phyloP scores from a whole-genome alignment of 1,140 invertebrate species.

The Amphibalanus amphitrite region DNA sequence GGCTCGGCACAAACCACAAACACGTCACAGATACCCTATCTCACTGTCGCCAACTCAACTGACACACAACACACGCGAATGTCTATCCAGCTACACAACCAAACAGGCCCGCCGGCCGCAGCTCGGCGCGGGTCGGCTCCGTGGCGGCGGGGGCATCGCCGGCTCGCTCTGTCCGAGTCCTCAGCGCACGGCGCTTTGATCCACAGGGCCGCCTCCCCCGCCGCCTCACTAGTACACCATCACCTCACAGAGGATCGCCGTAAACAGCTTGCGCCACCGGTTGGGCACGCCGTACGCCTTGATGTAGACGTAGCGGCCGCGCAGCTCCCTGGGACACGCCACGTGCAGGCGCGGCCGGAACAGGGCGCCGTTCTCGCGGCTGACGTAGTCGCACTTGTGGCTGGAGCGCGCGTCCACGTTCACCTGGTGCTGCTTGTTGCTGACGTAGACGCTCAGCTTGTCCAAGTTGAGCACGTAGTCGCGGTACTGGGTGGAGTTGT shows the following conservation, averaged over 20 bases:
- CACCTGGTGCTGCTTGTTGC: constrained; percentile 28
- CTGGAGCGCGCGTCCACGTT: constrained; percentile 20
- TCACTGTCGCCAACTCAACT: no score
- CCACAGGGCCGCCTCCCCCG: no score
- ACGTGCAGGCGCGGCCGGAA: constrained; percentile 31
- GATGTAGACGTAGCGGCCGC: constrained; percentile 36
- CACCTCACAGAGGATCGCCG: constrained; percentile 37
- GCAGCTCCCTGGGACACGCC: constrained; percentile 29
- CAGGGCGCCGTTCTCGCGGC: constrained; percentile 33
- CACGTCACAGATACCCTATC: no score
- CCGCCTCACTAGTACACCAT: constrained; percentile 28
- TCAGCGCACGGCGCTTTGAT: no score
- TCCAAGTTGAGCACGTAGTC: constrained; percentile 36
- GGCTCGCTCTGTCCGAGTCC: no score
- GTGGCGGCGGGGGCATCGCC: no score
- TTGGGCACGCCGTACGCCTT: constrained; percentile 34
- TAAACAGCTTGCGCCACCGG: constrained; percentile 33
- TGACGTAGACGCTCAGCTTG: constrained; percentile 34
- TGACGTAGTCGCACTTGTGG: constrained; percentile 33
- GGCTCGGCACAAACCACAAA: no score
- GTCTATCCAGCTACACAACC: no score
- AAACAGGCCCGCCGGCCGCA: no score
- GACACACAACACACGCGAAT: no score
- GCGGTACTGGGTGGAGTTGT: constrained; percentile 27
- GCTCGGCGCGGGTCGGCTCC: no score